Percentiles rank a stretch among this genome's conserved stretches.
phyloP scores from a whole-genome alignment of 2,888 invertebrate species.

The Tinea pellionella region DNA sequence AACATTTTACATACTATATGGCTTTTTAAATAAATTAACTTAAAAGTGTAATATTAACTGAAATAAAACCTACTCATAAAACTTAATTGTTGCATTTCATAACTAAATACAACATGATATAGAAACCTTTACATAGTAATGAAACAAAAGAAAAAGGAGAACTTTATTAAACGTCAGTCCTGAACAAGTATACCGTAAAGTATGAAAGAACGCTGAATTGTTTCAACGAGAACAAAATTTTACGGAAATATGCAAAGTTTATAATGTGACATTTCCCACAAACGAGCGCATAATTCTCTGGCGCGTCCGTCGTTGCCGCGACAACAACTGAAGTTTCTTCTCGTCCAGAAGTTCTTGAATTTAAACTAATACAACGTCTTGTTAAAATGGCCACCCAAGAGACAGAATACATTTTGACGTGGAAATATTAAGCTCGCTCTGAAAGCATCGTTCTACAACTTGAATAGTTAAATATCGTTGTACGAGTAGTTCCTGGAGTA shows the following conservation, averaged over 20 bases:
- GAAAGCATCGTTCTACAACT: not conserved
- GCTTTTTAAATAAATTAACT: no score
- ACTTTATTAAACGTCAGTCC: not conserved
- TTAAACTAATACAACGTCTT: constrained; percentile 14
- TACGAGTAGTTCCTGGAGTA: not conserved
- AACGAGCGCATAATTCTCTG: constrained; percentile 18
- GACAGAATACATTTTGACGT: constrained; percentile 11
- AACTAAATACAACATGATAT: not conserved
- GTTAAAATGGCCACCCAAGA: constrained; percentile 14
- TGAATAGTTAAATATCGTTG: constrained; percentile 6
- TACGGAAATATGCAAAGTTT: constrained; percentile 18
- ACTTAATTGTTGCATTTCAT: no score
- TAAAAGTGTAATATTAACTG: no score
- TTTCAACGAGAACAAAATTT: constrained; percentile 14
- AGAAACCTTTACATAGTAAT: not conserved
- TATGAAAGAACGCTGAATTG: constrained; percentile 10
- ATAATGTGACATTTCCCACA: constrained; percentile 19
- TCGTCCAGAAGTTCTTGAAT: constrained; percentile 18
- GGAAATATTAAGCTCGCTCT: constrained; percentile 11
- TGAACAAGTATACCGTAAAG: not conserved
- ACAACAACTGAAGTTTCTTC: constrained; percentile 17
- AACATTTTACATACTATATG: no score
- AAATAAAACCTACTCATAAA: no score
- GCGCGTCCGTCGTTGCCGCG: constrained; percentile 13
- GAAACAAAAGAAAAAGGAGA: not conserved